These are phyloP conservation scores for Proteles cristata DNA, from an alignment of 2,113 vertebrate genomes.

Conservation along the genomic window DNA sequence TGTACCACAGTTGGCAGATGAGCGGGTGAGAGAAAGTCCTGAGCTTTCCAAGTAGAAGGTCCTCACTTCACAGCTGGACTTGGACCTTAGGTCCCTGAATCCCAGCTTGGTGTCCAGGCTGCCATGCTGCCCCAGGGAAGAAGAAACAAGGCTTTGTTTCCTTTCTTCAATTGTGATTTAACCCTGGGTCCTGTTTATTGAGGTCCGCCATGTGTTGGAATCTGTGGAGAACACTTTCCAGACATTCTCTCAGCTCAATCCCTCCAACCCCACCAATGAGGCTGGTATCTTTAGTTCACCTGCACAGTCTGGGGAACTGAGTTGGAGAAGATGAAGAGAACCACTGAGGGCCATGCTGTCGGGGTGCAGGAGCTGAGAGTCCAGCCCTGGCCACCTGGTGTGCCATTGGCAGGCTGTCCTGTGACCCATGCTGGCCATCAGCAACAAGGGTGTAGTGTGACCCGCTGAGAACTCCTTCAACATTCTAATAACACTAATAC, in stretches of 20 bases:
- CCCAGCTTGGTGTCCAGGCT: not conserved
- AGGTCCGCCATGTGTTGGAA: not conserved
- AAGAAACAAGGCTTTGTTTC: not conserved
- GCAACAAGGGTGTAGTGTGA: not conserved
- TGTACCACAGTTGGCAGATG: rapidly evolving
- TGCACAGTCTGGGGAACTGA: not conserved
- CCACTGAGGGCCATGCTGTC: rapidly evolving
- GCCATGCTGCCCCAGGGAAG: not conserved
- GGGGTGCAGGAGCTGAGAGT: not conserved
- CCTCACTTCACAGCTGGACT: not conserved
- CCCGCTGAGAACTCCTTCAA: not conserved
- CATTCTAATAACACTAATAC: not conserved
- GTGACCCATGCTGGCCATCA: not conserved
- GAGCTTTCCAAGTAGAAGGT: not conserved
- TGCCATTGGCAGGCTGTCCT: not conserved
- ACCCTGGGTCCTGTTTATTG: not conserved
- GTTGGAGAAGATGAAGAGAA: not conserved
- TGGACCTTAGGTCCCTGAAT: not conserved
- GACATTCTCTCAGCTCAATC: not conserved
- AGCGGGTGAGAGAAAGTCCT: not conserved
- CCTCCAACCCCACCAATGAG: not conserved
- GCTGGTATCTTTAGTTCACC: not conserved
- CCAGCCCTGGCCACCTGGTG: not conserved
- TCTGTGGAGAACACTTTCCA: not conserved
- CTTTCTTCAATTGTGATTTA: not conserved